phyloP scores from a whole-genome alignment of 2,113 vertebrate species.

The Neogale vison region DNA sequence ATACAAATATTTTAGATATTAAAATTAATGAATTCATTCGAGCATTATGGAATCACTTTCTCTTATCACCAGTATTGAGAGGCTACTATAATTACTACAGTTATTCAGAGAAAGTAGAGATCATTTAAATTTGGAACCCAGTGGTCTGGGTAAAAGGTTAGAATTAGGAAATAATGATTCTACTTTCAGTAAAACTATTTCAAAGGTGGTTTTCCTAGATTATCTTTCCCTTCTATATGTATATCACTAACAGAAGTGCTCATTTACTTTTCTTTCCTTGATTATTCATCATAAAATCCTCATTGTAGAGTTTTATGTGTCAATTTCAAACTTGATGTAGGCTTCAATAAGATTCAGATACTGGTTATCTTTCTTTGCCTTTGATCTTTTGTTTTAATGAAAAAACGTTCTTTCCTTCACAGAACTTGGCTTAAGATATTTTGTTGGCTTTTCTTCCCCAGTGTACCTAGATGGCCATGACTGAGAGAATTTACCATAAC shows the following conservation, averaged over 20 bases:
- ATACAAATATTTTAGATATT: constrained; percentile 44
- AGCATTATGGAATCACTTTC: neutral
- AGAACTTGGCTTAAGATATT: neutral
- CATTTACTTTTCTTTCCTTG: neutral
- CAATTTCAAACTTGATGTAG: neutral
- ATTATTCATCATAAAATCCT: neutral
- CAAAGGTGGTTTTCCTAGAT: neutral
- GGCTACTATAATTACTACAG: neutral
- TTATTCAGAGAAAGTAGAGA: neutral
- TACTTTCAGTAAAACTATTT: constrained; percentile 18
- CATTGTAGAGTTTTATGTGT: neutral
- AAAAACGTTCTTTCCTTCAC: neutral
- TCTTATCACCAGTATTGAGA: neutral
- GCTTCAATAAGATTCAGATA: neutral
- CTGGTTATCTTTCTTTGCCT: neutral
- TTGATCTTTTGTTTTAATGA: neutral
- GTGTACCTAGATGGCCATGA: neutral
- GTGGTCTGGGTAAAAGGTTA: neutral
- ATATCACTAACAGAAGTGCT: neutral
- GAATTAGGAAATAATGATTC: neutral
- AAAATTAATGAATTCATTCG: constrained; percentile 45
- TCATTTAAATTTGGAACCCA: neutral
- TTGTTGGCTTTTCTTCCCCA: neutral
- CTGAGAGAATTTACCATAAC: neutral
- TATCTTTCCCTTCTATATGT: neutral